Evolutionary conservation across 2,888 invertebrate species (phyloP).

Genomic region (Leptinotarsa rubiginosa): DNA sequence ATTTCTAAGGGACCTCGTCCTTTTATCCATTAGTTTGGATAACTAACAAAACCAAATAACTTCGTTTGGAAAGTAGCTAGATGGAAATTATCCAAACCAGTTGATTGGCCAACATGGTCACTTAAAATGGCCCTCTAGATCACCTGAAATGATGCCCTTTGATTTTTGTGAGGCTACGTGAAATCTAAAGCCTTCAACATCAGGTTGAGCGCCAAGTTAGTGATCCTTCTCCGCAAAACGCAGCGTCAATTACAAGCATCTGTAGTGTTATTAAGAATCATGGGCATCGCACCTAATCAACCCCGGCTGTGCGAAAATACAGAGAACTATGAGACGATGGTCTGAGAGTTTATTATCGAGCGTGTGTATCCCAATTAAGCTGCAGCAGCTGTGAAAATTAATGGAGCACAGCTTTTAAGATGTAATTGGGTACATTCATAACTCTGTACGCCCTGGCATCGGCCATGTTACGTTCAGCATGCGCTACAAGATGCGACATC

Average conservation of each 20-base stretch:
- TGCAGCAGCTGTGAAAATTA: constrained; percentile 75
- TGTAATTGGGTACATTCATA: constrained; percentile 75
- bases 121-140: too few relatives aligned
- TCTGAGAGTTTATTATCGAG: constrained; percentile 68
- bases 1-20: too few relatives aligned
- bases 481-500: constrained; percentile 51
- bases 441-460: constrained; percentile 61
- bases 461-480: constrained; percentile 51
- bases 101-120: too few relatives aligned
- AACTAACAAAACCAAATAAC: too few relatives aligned
- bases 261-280: constrained; percentile 45
- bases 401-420: constrained; percentile 75
- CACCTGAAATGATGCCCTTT: too few relatives aligned
- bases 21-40: too few relatives aligned
- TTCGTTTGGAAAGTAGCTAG: too few relatives aligned
- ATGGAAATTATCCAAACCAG: too few relatives aligned
- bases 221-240: neutral
- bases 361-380: constrained; percentile 73
- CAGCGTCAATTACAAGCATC: constrained; percentile 10
- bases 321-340: constrained; percentile 34
- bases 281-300: constrained; percentile 53
- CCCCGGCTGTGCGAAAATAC: constrained; percentile 45
- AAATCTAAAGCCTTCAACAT: too few relatives aligned
- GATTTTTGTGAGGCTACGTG: too few relatives aligned
- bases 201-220: too few relatives aligned